These are phyloP conservation scores for Dasysyrphus albostriatus DNA, from an alignment of 2,888 invertebrate species.

Conservation along the genomic window DNA sequence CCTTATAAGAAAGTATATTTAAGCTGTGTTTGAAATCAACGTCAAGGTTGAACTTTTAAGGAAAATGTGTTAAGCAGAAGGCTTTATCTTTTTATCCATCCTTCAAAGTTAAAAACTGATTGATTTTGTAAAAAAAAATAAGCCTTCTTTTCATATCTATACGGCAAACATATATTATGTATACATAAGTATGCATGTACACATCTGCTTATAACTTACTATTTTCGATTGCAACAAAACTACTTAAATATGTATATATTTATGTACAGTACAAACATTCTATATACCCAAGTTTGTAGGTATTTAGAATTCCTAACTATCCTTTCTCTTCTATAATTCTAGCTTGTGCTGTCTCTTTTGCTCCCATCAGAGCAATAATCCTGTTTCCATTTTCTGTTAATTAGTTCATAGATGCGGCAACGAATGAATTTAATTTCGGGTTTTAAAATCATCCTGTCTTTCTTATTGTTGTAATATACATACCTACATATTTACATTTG, in stretches of 20 bases:
- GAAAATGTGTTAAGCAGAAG: neutral
- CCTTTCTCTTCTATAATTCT: neutral
- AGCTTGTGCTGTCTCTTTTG: conserved; percentile 14
- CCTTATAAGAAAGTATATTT: too few species aligned
- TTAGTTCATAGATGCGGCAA: conserved; percentile 76
- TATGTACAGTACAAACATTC: too few species aligned
- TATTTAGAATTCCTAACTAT: neutral
- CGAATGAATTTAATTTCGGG: conserved; percentile 76
- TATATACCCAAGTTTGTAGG: too few species aligned
- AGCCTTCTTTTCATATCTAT: neutral
- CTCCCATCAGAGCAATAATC: neutral
- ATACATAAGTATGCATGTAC: neutral
- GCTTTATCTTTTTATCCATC: neutral
- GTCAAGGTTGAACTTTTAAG: too few species aligned
- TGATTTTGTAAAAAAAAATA: neutral
- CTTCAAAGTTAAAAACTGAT: neutral
- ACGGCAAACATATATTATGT: too few species aligned
- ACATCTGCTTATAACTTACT: conserved; percentile 11
- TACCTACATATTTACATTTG: conserved; percentile 6
- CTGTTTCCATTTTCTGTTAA: conserved; percentile 64
- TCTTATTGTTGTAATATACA: neutral
- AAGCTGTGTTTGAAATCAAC: too few species aligned
- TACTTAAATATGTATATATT: neutral
- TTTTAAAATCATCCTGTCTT: conserved; percentile 71
- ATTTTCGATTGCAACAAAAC: conserved; percentile 47